phyloP scores from a whole-genome alignment of 2,113 vertebrate species.

The Psittacara wagleri region DNA sequence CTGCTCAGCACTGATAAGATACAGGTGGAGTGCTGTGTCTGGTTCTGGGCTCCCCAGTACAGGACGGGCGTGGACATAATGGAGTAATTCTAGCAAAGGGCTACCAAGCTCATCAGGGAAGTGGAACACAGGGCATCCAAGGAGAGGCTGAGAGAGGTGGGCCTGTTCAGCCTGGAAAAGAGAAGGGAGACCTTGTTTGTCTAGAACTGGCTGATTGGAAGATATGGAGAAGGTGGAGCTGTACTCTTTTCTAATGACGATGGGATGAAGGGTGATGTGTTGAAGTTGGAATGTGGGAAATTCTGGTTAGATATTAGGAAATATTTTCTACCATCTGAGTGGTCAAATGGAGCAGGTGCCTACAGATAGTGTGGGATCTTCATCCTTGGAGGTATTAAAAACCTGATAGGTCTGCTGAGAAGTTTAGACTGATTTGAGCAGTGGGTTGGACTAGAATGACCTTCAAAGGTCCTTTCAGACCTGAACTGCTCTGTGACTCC shows the following conservation, averaged over 20 bases:
- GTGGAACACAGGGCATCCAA: neutral
- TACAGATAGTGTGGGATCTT: neutral
- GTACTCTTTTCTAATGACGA: rapidly evolving
- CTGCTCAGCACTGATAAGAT: neutral
- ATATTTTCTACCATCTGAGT: neutral
- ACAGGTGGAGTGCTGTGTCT: neutral
- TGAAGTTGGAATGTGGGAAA: neutral
- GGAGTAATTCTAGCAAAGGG: neutral
- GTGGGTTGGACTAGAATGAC: neutral
- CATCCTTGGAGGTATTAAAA: neutral
- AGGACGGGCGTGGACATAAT: neutral
- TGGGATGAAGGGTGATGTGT: neutral
- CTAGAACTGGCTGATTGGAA: neutral
- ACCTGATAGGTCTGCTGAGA: rapidly evolving
- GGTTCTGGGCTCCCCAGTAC: rapidly evolving
- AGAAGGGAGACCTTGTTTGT: neutral
- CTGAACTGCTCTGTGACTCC: neutral
- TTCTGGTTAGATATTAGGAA: neutral
- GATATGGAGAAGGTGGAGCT: neutral
- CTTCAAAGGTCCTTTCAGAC: neutral
- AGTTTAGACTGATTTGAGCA: neutral
- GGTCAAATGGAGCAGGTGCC: neutral
- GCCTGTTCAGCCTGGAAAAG: neutral
- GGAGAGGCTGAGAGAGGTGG: neutral
- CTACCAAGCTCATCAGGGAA: neutral